Conservation (phyloP, 1,140 invertebrate species). For the Bombus haemorrhoidalis region DNA sequence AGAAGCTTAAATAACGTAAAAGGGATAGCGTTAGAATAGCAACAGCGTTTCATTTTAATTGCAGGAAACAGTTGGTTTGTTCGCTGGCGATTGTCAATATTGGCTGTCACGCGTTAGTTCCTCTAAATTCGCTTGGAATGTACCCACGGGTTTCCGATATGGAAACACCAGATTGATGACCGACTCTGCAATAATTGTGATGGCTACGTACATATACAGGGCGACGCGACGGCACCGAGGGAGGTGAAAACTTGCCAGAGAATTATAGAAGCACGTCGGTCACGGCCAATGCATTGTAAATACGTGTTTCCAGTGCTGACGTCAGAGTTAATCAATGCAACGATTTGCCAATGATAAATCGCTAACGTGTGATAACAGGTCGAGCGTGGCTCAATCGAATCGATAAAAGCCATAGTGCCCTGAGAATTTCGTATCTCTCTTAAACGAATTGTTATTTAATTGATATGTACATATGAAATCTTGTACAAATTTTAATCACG, state of each 20-base stretch:
- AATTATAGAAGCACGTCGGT: constrained; percentile 3
- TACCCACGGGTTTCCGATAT: constrained; percentile 48
- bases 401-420: neutral
- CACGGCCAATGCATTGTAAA: constrained; percentile 8
- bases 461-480: too few species aligned
- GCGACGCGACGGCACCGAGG: neutral
- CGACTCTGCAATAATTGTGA: constrained; percentile 39
- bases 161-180: constrained; percentile 51
- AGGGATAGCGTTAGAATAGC: too few species aligned
- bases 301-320: neutral
- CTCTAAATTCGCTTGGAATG: constrained; percentile 47
- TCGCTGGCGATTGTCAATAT: constrained; percentile 35
- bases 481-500: neutral
- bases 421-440: neutral
- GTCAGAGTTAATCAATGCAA: constrained; percentile 19
- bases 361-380: neutral
- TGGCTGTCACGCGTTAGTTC: constrained; percentile 43
- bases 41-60: constrained; percentile 37
- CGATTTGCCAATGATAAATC: constrained; percentile 12
- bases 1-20: too few species aligned
- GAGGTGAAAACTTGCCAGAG: constrained; percentile 19
- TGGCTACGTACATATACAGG: neutral
- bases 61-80: constrained; percentile 9
- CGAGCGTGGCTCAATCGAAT: neutral
- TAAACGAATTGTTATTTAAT: neutral